These are phyloP conservation scores for Haplochromis vanheusdeni DNA, from an alignment of 2,113 vertebrate genomes.

Conservation along the genomic window DNA sequence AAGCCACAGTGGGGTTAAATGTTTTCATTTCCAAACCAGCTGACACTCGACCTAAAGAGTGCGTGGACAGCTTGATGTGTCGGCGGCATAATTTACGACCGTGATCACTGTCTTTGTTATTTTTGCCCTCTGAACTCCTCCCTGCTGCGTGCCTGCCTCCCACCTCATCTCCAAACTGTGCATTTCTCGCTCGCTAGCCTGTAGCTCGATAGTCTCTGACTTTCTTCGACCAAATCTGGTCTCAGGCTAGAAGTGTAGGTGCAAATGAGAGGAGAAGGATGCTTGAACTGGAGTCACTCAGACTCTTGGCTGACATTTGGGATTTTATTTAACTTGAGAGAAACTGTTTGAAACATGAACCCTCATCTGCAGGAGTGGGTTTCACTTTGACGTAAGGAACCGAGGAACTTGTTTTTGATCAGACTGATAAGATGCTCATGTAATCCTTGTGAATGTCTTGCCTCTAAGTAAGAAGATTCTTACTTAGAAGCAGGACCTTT, in stretches of 20 bases:
- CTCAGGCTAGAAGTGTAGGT: neutral
- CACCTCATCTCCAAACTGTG: neutral
- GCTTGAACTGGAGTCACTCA: neutral
- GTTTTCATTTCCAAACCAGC: constrained; percentile 56
- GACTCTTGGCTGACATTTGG: constrained; percentile 54
- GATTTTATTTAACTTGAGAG: constrained; percentile 14
- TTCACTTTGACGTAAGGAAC: constrained; percentile 18
- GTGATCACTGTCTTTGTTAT: constrained; percentile 48
- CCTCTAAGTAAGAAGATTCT: neutral
- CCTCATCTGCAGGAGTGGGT: neutral
- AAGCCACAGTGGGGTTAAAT: constrained; percentile 39
- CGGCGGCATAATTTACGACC: constrained; percentile 37
- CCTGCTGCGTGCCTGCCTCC: neutral
- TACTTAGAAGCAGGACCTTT: neutral
- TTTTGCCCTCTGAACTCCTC: constrained; percentile 17
- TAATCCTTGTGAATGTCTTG: neutral
- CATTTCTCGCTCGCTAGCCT: neutral
- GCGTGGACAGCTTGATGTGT: constrained; percentile 61
- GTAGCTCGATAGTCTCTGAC: neutral
- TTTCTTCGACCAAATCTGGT: neutral
- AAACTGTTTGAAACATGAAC: constrained; percentile 6
- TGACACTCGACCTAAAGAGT: constrained; percentile 40
- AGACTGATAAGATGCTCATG: constrained; percentile 16
- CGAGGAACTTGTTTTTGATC: neutral
- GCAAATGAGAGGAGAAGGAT: neutral